Evolutionary conservation across 1,140 invertebrate genomes (phyloP).

Genomic region (Drusus annulatus): DNA sequence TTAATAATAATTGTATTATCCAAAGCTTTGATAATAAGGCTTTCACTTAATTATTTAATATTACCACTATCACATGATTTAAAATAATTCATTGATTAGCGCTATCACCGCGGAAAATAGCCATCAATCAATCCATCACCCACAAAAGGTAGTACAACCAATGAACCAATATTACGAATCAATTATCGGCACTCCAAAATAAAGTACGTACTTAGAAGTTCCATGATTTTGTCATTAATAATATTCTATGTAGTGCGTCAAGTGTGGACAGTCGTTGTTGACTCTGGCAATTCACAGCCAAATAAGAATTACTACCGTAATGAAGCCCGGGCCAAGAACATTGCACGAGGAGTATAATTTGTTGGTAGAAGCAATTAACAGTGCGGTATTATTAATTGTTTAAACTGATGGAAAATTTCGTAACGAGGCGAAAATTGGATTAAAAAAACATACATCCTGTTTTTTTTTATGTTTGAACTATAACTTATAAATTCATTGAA

Average conservation of each 20-base stretch:
- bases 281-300: constrained; percentile 18
- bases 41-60: no score
- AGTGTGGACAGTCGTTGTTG: background rate
- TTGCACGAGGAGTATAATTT: constrained; percentile 23
- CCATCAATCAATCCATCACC: no score
- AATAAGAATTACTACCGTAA: constrained; percentile 5
- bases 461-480: no score
- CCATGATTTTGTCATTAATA: constrained; percentile 29
- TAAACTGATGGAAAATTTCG: constrained; percentile 10
- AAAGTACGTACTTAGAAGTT: background rate
- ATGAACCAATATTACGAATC: background rate
- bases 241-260: background rate
- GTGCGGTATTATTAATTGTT: background rate
- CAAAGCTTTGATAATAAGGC: no score
- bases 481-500: no score
- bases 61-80: no score
- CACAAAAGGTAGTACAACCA: no score
- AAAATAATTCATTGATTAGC: no score
- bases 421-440: background rate
- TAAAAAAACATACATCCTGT: no score
- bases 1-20: no score
- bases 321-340: background rate
- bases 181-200: constrained; percentile 24
- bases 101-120: no score
- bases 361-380: constrained; percentile 7